Conservation (phyloP, 2,797 vertebrate genomes). For the Arrhamphus sclerolepis region DNA sequence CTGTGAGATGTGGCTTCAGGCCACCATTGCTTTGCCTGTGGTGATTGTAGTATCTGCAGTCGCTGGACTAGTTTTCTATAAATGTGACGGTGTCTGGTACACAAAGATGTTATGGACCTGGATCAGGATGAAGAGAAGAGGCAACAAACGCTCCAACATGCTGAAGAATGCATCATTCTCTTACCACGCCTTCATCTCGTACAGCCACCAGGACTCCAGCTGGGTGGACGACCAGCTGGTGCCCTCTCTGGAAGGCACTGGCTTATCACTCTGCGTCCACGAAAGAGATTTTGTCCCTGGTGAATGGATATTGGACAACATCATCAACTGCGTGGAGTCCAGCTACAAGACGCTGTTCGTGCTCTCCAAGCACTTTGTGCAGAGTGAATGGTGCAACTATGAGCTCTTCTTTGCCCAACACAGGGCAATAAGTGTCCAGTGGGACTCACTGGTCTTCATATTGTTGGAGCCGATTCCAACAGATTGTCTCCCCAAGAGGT, state of each 20-base stretch:
- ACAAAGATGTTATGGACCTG: slow-evolving; percentile 86
- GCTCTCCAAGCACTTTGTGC: slow-evolving; percentile 86
- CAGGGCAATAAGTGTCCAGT: slow-evolving; percentile 79
- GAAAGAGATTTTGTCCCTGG: slow-evolving; percentile 87
- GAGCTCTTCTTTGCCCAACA: slow-evolving; percentile 92
- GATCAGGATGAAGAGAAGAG: slow-evolving; percentile 81
- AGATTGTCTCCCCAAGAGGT: slow-evolving; percentile 82
- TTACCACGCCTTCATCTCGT: slow-evolving; percentile 88
- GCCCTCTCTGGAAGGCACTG: slow-evolving; percentile 78
- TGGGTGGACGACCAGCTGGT: slow-evolving; percentile 85
- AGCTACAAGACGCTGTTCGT: slow-evolving; percentile 90
- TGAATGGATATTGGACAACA: slow-evolving; percentile 88
- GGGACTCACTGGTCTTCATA: slow-evolving; percentile 85
- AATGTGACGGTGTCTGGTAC: slow-evolving; percentile 85
- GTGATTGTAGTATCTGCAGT: slow-evolving; percentile 53
- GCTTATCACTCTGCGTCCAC: slow-evolving; percentile 81
- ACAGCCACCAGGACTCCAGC: slow-evolving; percentile 82
- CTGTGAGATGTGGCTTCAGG: slow-evolving; percentile 71
- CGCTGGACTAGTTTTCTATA: slow-evolving; percentile 61
- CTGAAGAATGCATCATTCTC: slow-evolving; percentile 52
- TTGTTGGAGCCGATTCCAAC: slow-evolving; percentile 85
- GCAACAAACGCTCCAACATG: slow-evolving; percentile 41
- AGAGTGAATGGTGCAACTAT: slow-evolving; percentile 92
- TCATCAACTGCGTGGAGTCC: slow-evolving; percentile 87
- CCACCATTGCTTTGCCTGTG: slow-evolving; percentile 62